A percentile compares a stretch with the other conserved stretches of the same genome.
Evolutionary conservation across 1,140 invertebrate species (phyloP).

Genomic region (Hypothenemus hampei): DNA sequence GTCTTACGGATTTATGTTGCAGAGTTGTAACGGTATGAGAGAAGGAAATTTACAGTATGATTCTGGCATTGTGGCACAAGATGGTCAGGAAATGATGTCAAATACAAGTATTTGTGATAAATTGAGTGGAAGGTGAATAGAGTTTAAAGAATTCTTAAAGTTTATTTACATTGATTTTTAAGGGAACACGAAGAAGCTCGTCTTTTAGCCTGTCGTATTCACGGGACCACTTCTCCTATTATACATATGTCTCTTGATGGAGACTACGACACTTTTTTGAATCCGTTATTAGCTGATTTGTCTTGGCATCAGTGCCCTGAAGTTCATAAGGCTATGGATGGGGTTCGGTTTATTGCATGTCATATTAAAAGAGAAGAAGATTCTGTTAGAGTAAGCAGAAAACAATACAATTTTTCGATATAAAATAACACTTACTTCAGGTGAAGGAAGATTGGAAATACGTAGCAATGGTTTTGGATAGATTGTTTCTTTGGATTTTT

Average conservation of each 20-base stretch:
- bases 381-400: conserved; percentile 69
- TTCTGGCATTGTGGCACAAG: conserved; percentile 7
- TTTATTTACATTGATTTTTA: conserved; percentile 12
- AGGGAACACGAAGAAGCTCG: conserved; percentile 56
- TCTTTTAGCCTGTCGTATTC: conserved; percentile 57
- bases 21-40: conserved; percentile 9
- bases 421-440: conserved; percentile 46
- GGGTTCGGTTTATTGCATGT: conserved; percentile 88
- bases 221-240: conserved; percentile 54
- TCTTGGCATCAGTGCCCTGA: conserved; percentile 86
- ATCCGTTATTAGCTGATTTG: conserved; percentile 40
- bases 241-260: conserved; percentile 32
- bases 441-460: conserved; percentile 98
- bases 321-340: conserved; percentile 85
- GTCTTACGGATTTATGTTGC: not conserved
- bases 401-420: not conserved
- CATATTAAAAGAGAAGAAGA: conserved; percentile 90
- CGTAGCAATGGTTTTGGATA: conserved; percentile 96
- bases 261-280: conserved; percentile 28
- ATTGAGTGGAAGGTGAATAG: not conserved
- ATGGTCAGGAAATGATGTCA: not conserved
- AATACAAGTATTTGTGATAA: conserved; percentile 10
- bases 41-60: not conserved
- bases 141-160: not conserved
- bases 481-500: conserved; percentile 96